Base-by-base conservation (phyloP, 2,113 vertebrate genomes). In the Corythornis cristatus region DNA sequence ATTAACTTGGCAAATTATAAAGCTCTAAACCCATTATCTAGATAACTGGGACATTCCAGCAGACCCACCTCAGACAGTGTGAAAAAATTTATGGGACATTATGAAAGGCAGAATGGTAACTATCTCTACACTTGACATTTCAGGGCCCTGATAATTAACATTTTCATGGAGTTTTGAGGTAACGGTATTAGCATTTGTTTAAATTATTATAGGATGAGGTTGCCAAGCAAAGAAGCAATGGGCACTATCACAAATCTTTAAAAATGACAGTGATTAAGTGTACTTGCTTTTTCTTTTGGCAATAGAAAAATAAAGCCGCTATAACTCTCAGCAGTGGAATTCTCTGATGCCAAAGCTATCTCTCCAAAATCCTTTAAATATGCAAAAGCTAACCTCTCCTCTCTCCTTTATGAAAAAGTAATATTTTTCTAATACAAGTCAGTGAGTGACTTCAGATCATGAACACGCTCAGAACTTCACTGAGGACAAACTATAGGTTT, bases 341-440 rank as follows among this genome's bases (percentile, higher is more conserved):
- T 72, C 86, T 84, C 66, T 84, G n/a, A 83, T 11, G 50, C 70
- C 57, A 88, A 93, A 90, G 26, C 64, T 45, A 10, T 45, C 9
- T 78, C 61, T 92, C 42, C 43, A 81, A 94, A 96, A 92, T 86
- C 61, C 58, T 91, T 83, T 60, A 76, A 80, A 62, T 35, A 64
- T 53, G 57, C 56, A 89, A 56, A 93, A 84, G 40, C 61, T 50
- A 89, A 51, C 58, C 13, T 79, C 40, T 82, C 21, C 29, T 57
- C 35, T 68, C 62, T 75, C 45, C 66, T 70, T 68, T 68, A 89
- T 3, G 42, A 68, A 50, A n/a, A 71, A 81, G 17, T 20, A 77
- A 83, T 56, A 56, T 56, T 56, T 56, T 56, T n/a, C 82, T 71
- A 13, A 15, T 64, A 45, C 46, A 67, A 28, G 25, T 74, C 61